Evolutionary conservation across 1,140 invertebrate species (phyloP), one percentile per base, ranked within the genome.

Genomic region (Saccostrea glomerata): DNA sequence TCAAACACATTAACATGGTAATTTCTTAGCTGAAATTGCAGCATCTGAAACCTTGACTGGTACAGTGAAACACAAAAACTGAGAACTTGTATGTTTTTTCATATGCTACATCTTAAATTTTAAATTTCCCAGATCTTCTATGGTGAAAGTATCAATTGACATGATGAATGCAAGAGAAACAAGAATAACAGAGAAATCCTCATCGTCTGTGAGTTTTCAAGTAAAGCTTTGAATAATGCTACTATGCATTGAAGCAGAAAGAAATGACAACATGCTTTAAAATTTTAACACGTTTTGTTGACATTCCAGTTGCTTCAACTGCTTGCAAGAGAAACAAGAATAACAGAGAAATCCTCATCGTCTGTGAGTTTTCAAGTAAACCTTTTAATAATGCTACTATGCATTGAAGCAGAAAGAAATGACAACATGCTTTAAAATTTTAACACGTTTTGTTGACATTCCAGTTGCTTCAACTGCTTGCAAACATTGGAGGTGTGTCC

Each of bases 401-500:
- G 17, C 1, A n/a, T 47, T 47, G 58, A 63, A n/a, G 17, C n/a
- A 17, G 17, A 20, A 20, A 17, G n/a, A 63, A n/a, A 63, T 63
- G 6, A 60, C 58, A 20, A 60, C 17, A n/a, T 17, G 58, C 17
- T 63, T 7, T 63, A 63, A 63, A 17, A 60, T 60, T 17, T 54
- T 55, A n/a, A 12, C 17, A 55, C 55, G 82, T 20, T 54, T 84
- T 54, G 47, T 40, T 23, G 55, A 73, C 6, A 20, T 88, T 85
- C 2, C 56, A 89, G 88, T 84, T 89, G 30, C 36, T 89, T 40
- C 85, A 86, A n/a, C 82, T 89, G 23, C 25, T 89, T 9, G 54
- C 88, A 6, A 56, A 66, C 60, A 87, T 89, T 60, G 88, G 88
- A 13, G 88, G 88, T 23, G 23, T 89, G 20, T 89, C 88, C 17